Evolutionary conservation across 2,113 vertebrate genomes (phyloP).

Genomic region (Ophthalmotilapia sp.): DNA sequence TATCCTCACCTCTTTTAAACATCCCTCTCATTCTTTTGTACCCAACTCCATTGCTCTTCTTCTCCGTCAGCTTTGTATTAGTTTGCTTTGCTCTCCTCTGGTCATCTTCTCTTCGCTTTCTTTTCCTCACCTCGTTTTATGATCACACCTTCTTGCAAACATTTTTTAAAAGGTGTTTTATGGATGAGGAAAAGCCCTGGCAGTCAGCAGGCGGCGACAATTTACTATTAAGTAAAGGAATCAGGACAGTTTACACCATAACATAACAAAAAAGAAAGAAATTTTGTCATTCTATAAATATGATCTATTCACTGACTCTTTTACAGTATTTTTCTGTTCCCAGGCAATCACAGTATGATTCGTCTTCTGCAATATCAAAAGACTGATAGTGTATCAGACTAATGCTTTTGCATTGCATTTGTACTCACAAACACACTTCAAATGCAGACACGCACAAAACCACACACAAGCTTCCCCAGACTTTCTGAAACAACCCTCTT

Average conservation of each 20-base stretch:
- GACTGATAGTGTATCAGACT: neutral
- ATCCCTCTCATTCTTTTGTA: neutral
- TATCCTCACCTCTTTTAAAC: neutral
- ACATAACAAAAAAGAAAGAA: neutral
- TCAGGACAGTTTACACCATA: neutral
- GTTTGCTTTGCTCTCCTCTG: neutral
- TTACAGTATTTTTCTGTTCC: neutral
- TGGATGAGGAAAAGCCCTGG: constrained; percentile 21
- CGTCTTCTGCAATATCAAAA: neutral
- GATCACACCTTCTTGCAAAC: neutral
- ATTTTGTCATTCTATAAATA: neutral
- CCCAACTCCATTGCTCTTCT: neutral
- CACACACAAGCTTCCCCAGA: neutral
- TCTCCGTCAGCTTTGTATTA: neutral
- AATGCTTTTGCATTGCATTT: neutral
- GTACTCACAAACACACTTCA: neutral
- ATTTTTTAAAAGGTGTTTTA: neutral
- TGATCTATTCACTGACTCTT: neutral
- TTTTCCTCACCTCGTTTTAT: neutral
- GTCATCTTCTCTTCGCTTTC: neutral
- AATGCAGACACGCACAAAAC: neutral
- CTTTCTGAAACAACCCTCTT: constrained; percentile 27
- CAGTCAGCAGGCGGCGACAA: constrained; percentile 56
- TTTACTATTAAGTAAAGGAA: constrained; percentile 26
- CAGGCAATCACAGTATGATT: neutral